Evolutionary conservation across 2,888 invertebrate species (phyloP), one percentile per base, ranked within the genome.

Genomic region (Stictocephala bisonia): DNA sequence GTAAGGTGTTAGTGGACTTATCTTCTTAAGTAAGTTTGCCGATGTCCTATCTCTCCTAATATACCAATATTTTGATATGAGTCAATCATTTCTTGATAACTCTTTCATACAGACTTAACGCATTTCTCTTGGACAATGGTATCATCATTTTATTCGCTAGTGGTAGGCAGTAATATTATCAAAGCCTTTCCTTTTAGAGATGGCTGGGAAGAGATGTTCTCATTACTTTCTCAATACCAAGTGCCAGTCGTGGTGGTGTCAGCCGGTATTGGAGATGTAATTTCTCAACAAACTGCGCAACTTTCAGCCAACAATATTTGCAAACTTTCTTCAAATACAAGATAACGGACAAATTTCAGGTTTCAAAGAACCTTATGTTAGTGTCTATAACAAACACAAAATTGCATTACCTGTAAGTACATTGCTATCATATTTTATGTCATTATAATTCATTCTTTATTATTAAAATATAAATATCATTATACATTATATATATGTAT

Each of bases 331-430:
- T 78, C 88, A 91, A 24, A 87, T 90, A 76, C 88, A 89, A 3
- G 82, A 88, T 41, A 91, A 90, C 67, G 84, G 85, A 22, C 86
- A 92, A 76, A 83, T 86, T 22, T 22, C 22, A 69, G 92, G 92
- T 7, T 95, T 97, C 81, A 88, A 90, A 79, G 91, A 91, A 70
- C 88, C 91, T 27, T 85, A 95, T 41, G 96, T 99, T 77, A 97
- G 99, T 84, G 92, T 94, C 0, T 95, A 92, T 83, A 98, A 97
- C 84, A 99, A 99, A 85, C 96, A 97, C 82, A 95, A 96, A 22
- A 35, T 60, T 27, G 20, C 40, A 83, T 90, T 91, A 4, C 93
- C 91, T 0, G 86, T 97, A 29, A 88, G 90, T 80, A 89, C n/a
- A n/a, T n/a, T n/a, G n/a, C n/a, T n/a, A n/a, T 91, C 67, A 90